Evolutionary conservation across 92 coral and sea anemone genomes (phyloP).

Genomic region (Zoanthus sansibaricus): DNA sequence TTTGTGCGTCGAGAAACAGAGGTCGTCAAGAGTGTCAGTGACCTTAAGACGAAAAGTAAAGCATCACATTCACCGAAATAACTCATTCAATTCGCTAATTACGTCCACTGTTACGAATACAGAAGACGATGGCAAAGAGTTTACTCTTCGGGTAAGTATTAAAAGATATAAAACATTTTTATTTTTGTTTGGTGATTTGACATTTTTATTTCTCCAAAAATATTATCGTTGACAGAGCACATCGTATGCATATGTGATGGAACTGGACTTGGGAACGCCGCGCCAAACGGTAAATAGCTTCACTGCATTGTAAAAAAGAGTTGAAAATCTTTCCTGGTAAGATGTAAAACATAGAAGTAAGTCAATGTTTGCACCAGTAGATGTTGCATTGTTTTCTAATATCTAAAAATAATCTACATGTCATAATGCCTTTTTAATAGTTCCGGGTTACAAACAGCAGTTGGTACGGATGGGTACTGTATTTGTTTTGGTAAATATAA

Average conservation of each 20-base stretch:
- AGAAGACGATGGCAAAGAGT: conserved; percentile 82
- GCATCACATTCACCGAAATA: conserved; percentile 55
- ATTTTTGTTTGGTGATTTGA: conserved; percentile 9
- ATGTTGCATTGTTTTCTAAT: not conserved
- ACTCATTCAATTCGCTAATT: conserved; percentile 29
- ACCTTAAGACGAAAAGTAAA: conserved; percentile 81
- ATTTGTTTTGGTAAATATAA: not conserved
- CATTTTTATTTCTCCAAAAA: conserved; percentile 12
- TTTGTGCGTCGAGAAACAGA: conserved; percentile 39
- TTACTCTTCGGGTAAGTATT: conserved; percentile 74
- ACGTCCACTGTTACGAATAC: conserved; percentile 18
- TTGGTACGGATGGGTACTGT: conserved; percentile 6
- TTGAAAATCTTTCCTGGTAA: not conserved
- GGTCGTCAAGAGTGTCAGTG: conserved; percentile 72
- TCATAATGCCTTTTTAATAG: not conserved
- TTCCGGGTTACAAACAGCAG: not conserved
- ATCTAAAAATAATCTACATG: not conserved
- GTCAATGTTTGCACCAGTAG: not conserved
- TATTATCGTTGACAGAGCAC: conserved; percentile 71
- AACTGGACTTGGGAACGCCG: conserved; percentile 86
- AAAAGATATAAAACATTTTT: not conserved
- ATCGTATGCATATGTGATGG: conserved; percentile 94
- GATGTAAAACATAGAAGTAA: not conserved
- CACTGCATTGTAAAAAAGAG: not conserved
- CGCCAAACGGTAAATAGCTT: conserved; percentile 79